phyloP scores from a whole-genome alignment of 2,888 invertebrate genomes.

The Callosobruchus maculatus region DNA sequence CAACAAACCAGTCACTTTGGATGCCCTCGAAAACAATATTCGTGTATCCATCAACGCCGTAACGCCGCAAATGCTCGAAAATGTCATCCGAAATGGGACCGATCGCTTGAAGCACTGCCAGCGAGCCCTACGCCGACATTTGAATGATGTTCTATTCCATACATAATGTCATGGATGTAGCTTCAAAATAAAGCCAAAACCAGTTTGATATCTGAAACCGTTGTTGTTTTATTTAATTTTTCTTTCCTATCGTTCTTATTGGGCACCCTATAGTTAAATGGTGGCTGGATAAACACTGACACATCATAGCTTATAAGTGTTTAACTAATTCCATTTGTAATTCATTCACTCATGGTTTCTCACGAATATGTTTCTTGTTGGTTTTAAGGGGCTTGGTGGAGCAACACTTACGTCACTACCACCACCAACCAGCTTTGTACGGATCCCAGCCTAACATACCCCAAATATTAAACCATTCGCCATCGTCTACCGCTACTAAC shows the following conservation, averaged over 20 bases:
- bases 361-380: slow-evolving; percentile 30
- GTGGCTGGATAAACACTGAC: neutral
- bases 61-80: too few species aligned
- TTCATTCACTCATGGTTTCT: neutral
- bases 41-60: too few species aligned
- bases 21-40: too few species aligned
- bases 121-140: too few species aligned
- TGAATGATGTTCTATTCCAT: too few species aligned
- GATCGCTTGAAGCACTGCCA: too few species aligned
- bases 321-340: neutral
- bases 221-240: too few species aligned
- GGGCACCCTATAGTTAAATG: neutral
- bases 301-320: neutral
- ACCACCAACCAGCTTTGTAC: slow-evolving; percentile 36
- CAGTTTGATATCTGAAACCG: too few species aligned
- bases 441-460: slow-evolving; percentile 50
- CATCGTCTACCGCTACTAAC: slow-evolving; percentile 42
- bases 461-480: slow-evolving; percentile 38
- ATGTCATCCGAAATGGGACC: too few species aligned
- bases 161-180: too few species aligned
- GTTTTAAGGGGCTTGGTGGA: slow-evolving; percentile 43
- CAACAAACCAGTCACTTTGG: too few species aligned
- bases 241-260: neutral
- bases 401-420: slow-evolving; percentile 15
- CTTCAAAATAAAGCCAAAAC: too few species aligned